phyloP scores from a whole-genome alignment of 2,797 vertebrate genomes.

The Leptatherina wallacei region DNA sequence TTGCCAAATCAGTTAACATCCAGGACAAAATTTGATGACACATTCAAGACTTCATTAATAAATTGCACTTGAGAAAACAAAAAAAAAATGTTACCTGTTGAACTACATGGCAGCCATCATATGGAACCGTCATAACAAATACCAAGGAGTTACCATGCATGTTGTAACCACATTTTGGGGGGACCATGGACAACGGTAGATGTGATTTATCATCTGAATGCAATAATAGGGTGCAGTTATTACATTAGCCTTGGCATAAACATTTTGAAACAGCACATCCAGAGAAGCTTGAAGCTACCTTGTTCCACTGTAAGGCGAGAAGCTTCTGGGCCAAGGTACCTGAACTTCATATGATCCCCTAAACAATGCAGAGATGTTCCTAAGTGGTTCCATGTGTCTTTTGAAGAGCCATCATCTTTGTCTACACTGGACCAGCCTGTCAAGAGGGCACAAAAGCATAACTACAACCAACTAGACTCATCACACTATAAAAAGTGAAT shows the following conservation, averaged over 20 bases:
- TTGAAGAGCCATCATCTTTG: neutral
- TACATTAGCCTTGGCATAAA: neutral
- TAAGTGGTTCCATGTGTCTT: conserved; percentile 54
- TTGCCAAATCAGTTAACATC: too few species aligned
- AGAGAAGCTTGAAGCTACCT: conserved; percentile 43
- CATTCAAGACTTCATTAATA: neutral
- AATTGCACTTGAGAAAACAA: neutral
- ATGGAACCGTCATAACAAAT: conserved; percentile 60
- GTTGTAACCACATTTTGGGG: conserved; percentile 67
- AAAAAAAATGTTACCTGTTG: conserved; percentile 46
- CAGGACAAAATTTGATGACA: too few species aligned
- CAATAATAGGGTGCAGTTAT: neutral
- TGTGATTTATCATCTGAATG: conserved; percentile 14
- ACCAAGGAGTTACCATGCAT: conserved; percentile 43
- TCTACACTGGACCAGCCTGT: conserved; percentile 29
- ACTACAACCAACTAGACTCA: too few species aligned
- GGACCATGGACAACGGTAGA: conserved; percentile 55
- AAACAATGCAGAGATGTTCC: conserved; percentile 58
- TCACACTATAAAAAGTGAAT: too few species aligned
- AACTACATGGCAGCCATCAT: conserved; percentile 62
- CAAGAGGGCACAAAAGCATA: neutral
- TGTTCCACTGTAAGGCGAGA: conserved; percentile 55
- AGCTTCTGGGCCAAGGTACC: conserved; percentile 46
- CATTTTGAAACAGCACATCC: neutral
- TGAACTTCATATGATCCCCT: conserved; percentile 65